Evolutionary conservation across 2,888 invertebrate species (phyloP), one percentile per base, ranked within the genome.

Genomic region (Orchesellides sinensis): DNA sequence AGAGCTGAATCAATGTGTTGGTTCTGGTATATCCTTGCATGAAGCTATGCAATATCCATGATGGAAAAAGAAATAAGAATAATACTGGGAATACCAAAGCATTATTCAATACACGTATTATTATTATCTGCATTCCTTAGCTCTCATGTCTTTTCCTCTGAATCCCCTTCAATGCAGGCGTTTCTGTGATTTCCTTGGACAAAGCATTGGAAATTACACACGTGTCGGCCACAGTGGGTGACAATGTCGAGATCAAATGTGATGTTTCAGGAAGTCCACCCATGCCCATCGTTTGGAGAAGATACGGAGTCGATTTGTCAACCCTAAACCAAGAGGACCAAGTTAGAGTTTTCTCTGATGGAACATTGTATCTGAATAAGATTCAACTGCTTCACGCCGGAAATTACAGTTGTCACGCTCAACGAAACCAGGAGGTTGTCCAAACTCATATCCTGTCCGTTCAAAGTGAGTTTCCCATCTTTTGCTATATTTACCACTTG

Each of bases 221-320:
- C 88, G 91, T 94, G 81, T 92, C 93, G 35, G 94, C 94, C 2
- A 91, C 94, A 65, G 93, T 94, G 19, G 94, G 94, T 29, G 94
- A 94, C 90, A 95, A 94, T 89, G 93, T 95, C 69, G 94, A 95
- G 90, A 93, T 95, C 88, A 94, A 94, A 89, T 95, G 95, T 90
- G 94, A 94, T 90, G 93, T 95, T 65, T 93, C 93, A 25, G 94
- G 94, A 17, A 93, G 93, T 21, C 94, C 94, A 14, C 92, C 93
- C 6, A 93, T 93, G 1, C 93, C 93, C 17, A 92, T 95, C 70
- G 92, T 94, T 59, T 95, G 95, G 95, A 91, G 93, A 83, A 91
- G 86, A 89, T 88, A 84, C 52, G 86, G 84, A 47, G 80, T 87
- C 52, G 88, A 87, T 79, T 81, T 88, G 56, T 85, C 86, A 23